phyloP scores from a whole-genome alignment of 2,113 vertebrate species.

The Phaetusa simplex region DNA sequence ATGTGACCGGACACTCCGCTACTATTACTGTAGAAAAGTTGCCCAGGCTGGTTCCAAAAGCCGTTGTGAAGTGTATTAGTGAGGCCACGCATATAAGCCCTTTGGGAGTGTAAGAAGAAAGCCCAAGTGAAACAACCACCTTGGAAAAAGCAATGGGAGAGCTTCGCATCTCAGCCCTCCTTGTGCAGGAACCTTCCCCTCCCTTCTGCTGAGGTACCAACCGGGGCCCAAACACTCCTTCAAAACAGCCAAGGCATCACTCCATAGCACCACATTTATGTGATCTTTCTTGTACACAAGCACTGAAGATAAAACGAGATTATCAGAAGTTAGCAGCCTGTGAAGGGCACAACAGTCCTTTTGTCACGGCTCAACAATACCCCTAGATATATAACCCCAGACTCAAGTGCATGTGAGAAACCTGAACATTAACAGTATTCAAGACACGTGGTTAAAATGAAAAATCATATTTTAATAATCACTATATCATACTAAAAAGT shows the following conservation, averaged over 20 bases:
- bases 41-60: not conserved
- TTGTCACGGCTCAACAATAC: constrained; percentile 42
- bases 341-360: constrained; percentile 67
- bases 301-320: constrained; percentile 67
- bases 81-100: not conserved
- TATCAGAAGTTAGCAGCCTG: constrained; percentile 65
- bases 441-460: not conserved
- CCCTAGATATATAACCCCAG: constrained; percentile 34
- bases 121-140: not conserved
- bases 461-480: not conserved
- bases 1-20: not conserved
- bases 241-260: not conserved
- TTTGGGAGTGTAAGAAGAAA: not conserved
- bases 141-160: rapidly evolving
- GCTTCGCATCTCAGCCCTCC: not conserved
- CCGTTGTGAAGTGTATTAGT: not conserved
- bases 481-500: not conserved
- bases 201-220: not conserved
- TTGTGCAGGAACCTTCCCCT: not conserved
- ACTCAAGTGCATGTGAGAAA: not conserved
- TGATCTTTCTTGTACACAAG: constrained; percentile 51
- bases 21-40: not conserved
- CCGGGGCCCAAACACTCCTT: not conserved
- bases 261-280: not conserved
- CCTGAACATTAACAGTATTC: not conserved